Base-by-base conservation (phyloP, 2,888 invertebrate genomes). In the Serripes groenlandicus region DNA sequence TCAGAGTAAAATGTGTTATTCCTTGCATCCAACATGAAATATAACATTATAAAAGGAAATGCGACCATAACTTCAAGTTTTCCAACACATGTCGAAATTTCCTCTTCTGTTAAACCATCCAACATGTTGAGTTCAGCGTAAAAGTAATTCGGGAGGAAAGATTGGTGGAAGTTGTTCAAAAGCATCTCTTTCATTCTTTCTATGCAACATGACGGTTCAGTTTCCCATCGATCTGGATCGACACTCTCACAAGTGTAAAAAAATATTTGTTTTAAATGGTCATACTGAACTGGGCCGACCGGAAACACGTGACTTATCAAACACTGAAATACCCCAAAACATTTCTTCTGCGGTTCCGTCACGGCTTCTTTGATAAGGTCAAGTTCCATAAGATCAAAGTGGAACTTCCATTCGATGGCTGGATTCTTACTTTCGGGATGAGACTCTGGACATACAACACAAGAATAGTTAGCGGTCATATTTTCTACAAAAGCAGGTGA, bases 261-360 rank as follows among this genome's bases (percentile, higher is more conserved):
- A 30, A 72, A 72, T 26, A 72, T 42, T 58, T 58, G 60, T 30
- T 58, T 64, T n/a, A 64, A 11, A 23, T 64, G 64, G n/a, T 64
- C 5, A 32, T 64, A 64, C n/a, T 11, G 21, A 9, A 64, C 37
- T 4, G 64, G 64, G n/a, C 35, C 64, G 32, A 5, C 1, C 11
- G 37, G 58, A 28, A 72, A 58, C 2, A 72, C 9, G 30, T 60
- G 35, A 11, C 23, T 11, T 15, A 72, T 15, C 60, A 72, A 34
- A 0, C 15, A 11, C 42, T 58, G 54, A 58, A 35, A 56, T 9
- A 72, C 18, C 2, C 15, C 54, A 72, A 58, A 58, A 21, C 15
- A 32, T 34, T 56, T 37, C 37, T 56, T 72, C 23, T 58, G 72
- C 18, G 28, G 5, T 60, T 64, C 64, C 21, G 72, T 60, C 18